Conservation (phyloP, 1,140 invertebrate genomes). For the Acromyrmex heyeri region DNA sequence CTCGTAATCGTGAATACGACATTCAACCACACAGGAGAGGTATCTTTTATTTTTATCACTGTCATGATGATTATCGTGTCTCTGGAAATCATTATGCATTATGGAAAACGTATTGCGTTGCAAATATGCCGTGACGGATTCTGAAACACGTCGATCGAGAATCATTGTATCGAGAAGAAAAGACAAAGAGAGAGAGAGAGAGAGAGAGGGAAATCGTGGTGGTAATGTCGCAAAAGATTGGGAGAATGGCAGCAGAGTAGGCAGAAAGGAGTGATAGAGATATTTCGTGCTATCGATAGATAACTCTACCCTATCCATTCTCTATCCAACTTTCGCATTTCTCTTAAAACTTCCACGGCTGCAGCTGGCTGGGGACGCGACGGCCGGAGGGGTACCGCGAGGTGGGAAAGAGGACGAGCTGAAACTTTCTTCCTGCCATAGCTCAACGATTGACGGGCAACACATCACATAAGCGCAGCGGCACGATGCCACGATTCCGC, state of each 20-base stretch:
- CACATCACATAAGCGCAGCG: constrained; percentile 79
- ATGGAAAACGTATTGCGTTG: constrained; percentile 13
- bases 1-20: constrained; percentile 27
- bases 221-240: not conserved
- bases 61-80: not conserved
- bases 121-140: not conserved
- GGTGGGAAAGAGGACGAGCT: constrained; percentile 71
- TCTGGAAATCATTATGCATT: constrained; percentile 30
- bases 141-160: constrained; percentile 20
- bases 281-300: constrained; percentile 82
- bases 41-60: constrained; percentile 6
- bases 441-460: constrained; percentile 83
- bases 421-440: constrained; percentile 83
- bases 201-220: not conserved
- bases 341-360: constrained; percentile 82
- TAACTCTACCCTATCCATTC: constrained; percentile 84
- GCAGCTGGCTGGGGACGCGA: constrained; percentile 55
- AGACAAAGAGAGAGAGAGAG: not conserved
- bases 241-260: not conserved
- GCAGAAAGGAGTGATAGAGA: constrained; percentile 70
- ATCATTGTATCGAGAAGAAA: not conserved
- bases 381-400: constrained; percentile 51
- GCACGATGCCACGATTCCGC: constrained; percentile 47
- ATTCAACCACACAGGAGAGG: not conserved
- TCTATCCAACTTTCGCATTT: constrained; percentile 85